Conservation (phyloP, 2,113 vertebrate genomes). For the Platysteira castanea region DNA sequence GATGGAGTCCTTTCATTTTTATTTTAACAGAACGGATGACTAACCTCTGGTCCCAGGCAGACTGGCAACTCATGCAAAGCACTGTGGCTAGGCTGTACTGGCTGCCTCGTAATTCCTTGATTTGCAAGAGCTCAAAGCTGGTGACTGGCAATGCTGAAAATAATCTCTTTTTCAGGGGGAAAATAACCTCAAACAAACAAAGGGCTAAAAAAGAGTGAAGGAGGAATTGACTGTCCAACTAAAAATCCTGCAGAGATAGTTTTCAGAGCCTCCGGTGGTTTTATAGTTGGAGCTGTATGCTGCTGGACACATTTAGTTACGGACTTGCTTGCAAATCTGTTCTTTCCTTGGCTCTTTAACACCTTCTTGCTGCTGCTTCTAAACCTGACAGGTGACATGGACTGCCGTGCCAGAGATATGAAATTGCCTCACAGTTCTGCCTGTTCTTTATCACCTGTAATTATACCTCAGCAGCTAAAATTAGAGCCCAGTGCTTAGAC, state of each 20-base stretch:
- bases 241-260: not conserved
- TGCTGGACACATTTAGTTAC: not conserved
- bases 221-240: not conserved
- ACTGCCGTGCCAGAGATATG: not conserved
- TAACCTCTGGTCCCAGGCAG: not conserved
- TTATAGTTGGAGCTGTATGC: not conserved
- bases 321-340: not conserved
- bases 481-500: not conserved
- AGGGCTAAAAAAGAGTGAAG: not conserved
- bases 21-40: not conserved
- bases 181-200: not conserved
- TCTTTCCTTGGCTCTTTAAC: not conserved
- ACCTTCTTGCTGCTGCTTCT: not conserved
- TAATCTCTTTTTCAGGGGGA: not conserved
- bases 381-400: not conserved
- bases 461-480: not conserved
- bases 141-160: not conserved
- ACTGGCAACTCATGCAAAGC: not conserved
- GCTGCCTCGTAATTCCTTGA: not conserved
- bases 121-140: not conserved
- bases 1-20: not conserved
- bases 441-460: not conserved
- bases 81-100: not conserved
- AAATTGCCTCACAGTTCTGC: not conserved
- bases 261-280: not conserved